A percentile compares a stretch with the other conserved stretches of the same genome.
Evolutionary conservation across 92 coral and sea anemone genomes (phyloP).

Genomic region (Porites divaricata): DNA sequence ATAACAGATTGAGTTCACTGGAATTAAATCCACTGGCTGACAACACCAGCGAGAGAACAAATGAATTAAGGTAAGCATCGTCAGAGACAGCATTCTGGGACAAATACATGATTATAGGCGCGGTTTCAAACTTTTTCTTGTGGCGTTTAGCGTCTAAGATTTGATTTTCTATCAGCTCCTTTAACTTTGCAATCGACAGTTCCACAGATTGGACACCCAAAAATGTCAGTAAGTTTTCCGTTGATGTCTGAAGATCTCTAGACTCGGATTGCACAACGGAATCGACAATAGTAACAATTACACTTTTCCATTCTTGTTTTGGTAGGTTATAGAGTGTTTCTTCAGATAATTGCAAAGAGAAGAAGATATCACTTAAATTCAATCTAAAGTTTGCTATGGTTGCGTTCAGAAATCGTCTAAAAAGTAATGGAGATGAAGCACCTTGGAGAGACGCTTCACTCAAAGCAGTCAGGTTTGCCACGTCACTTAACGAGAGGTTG

Average conservation of each 20-base stretch:
- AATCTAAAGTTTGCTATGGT: slow-evolving; percentile 54
- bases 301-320: slow-evolving; percentile 56
- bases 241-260: slow-evolving; percentile 41
- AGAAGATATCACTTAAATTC: slow-evolving; percentile 38
- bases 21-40: slow-evolving; percentile 36
- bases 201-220: slow-evolving; percentile 42
- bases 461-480: slow-evolving; percentile 39
- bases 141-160: slow-evolving; percentile 18
- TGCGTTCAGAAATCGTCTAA: slow-evolving; percentile 60
- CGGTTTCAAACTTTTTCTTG: slow-evolving; percentile 55
- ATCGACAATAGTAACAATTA: slow-evolving; percentile 40
- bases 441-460: slow-evolving; percentile 5
- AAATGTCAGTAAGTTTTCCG: slow-evolving; percentile 27
- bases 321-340: slow-evolving; percentile 56
- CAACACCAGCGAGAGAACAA: slow-evolving; percentile 44
- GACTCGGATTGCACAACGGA: slow-evolving; percentile 51
- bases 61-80: slow-evolving; percentile 30
- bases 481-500: slow-evolving; percentile 53
- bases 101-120: slow-evolving; percentile 45
- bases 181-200: slow-evolving; percentile 54
- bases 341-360: slow-evolving; percentile 32
- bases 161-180: slow-evolving; percentile 29
- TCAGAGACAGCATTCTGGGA: slow-evolving; percentile 45
- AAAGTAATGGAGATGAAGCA: slow-evolving; percentile 30
- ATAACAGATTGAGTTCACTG: slow-evolving; percentile 35